Conservation (phyloP, 2,888 invertebrate species). For the Nemotelus nigrinus region DNA sequence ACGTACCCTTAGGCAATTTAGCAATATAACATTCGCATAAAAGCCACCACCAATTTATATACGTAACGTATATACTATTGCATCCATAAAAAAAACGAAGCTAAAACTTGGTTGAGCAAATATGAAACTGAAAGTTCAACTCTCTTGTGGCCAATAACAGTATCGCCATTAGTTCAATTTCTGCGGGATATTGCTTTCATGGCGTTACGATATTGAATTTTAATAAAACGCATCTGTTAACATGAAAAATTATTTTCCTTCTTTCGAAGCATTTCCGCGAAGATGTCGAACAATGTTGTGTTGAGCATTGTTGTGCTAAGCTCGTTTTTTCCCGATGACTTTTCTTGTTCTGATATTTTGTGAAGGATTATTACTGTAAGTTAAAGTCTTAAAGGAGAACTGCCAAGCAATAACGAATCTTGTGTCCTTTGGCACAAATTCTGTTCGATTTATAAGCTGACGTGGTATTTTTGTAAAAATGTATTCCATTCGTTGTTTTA, state of each 20-base stretch:
- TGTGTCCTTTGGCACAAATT: too few species aligned
- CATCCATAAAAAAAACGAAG: not conserved
- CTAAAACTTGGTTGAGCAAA: not conserved
- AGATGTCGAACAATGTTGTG: not conserved
- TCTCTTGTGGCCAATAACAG: constrained; percentile 17
- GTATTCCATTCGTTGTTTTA: too few species aligned
- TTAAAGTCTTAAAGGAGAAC: too few species aligned
- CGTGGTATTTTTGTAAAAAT: too few species aligned
- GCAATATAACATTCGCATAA: too few species aligned
- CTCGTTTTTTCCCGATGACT: not conserved
- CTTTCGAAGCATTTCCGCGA: not conserved
- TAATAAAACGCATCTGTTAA: constrained; percentile 42
- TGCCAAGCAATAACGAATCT: too few species aligned
- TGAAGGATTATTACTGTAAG: too few species aligned
- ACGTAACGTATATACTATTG: too few species aligned
- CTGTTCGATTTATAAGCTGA: too few species aligned
- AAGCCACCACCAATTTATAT: too few species aligned
- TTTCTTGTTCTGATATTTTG: not conserved
- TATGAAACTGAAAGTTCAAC: constrained; percentile 6
- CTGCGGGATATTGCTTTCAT: constrained; percentile 11
- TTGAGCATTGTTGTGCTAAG: not conserved
- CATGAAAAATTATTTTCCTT: constrained; percentile 19
- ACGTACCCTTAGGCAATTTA: too few species aligned
- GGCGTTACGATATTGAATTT: constrained; percentile 30
- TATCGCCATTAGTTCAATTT: constrained; percentile 20